Evolutionary conservation across 2,888 invertebrate species (phyloP), one percentile per base, ranked within the genome.

Genomic region (Cremastobaeus sp.): DNA sequence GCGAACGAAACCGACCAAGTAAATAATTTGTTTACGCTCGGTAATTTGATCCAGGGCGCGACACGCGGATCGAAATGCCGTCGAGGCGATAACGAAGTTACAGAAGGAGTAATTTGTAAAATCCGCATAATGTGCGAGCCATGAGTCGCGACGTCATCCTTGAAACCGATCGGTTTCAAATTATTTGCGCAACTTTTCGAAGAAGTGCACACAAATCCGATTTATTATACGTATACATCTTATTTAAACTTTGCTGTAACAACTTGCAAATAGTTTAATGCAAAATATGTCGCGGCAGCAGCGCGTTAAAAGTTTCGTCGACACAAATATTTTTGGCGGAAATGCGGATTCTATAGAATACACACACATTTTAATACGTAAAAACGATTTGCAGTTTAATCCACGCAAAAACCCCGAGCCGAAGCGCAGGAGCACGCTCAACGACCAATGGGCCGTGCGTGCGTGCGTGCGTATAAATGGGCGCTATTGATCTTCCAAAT

Each of bases 151-250:
- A 64, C 43, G 43, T 52, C 34, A 43, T 64, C 18, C 52, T 35
- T 8, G 17, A 43, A 28, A 52, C 43, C 14, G 34, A 64, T 64
- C 52, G 14, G 17, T 64, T 64, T 45, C 28, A 28, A n/a, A n/a
- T 41, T 62, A 50, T 64, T 64, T 52, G 34, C 21, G 43, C 35
- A 65, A 64, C 35, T 65, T 54, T 45, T 1, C 4, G 37, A 52
- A 52, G 25, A 37, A 54, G 18, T 47, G 14, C 32, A 65, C 43
- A 18, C 35, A 52, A 54, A 65, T 47, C 32, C 37, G 52, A 65
- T 65, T 65, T 55, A 55, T 65, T 55, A 55, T 47, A 32, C 39
- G 39, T 47, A 65, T 47, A 11, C 55, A 47, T 47, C 47, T 65
- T 47, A 52, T 65, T 65, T 65, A 55, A 65, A 65, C 52, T 65